Evolutionary conservation across 2,113 vertebrate genomes (phyloP).

Genomic region (Paramisgurnus dabryanus): DNA sequence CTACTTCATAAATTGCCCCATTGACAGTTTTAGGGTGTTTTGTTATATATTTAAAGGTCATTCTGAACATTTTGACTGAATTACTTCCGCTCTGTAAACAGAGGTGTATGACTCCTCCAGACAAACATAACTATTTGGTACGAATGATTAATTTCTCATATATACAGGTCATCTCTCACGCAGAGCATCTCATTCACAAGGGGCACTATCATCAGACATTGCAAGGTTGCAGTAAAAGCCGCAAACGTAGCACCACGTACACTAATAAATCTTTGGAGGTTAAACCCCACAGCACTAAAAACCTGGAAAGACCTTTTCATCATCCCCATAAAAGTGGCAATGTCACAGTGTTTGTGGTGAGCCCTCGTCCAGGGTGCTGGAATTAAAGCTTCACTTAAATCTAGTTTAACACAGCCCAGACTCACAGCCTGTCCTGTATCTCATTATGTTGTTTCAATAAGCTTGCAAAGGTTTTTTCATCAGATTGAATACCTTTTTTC

Average conservation of each 20-base stretch:
- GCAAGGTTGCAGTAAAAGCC: slow-evolving; percentile 52
- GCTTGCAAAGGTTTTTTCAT: not conserved
- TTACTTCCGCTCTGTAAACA: not conserved
- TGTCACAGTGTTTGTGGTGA: slow-evolving; percentile 40
- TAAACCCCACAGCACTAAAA: slow-evolving; percentile 49
- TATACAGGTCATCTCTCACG: slow-evolving; percentile 49
- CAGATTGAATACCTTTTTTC: not conserved
- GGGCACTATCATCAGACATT: slow-evolving; percentile 48
- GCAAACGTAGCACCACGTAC: slow-evolving; percentile 46
- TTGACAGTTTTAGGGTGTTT: not conserved
- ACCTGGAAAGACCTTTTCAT: slow-evolving; percentile 40
- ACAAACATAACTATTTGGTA: slow-evolving; percentile 30
- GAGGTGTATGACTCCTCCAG: slow-evolving; percentile 6
- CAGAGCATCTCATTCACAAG: slow-evolving; percentile 48
- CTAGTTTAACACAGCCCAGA: slow-evolving; percentile 27
- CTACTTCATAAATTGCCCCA: not conserved
- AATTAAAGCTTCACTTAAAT: slow-evolving; percentile 28
- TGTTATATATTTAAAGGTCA: not conserved
- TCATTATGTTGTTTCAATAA: slow-evolving; percentile 15
- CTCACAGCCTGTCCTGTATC: slow-evolving; percentile 22
- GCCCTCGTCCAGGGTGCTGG: slow-evolving; percentile 25
- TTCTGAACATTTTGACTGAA: not conserved
- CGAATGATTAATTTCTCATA: slow-evolving; percentile 48
- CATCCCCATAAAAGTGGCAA: slow-evolving; percentile 48
- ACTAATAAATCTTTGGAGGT: slow-evolving; percentile 50